Percentiles rank a stretch among this genome's conserved stretches.
phyloP scores from a whole-genome alignment of 2,797 vertebrate genomes.

The Danio aesculapii region DNA sequence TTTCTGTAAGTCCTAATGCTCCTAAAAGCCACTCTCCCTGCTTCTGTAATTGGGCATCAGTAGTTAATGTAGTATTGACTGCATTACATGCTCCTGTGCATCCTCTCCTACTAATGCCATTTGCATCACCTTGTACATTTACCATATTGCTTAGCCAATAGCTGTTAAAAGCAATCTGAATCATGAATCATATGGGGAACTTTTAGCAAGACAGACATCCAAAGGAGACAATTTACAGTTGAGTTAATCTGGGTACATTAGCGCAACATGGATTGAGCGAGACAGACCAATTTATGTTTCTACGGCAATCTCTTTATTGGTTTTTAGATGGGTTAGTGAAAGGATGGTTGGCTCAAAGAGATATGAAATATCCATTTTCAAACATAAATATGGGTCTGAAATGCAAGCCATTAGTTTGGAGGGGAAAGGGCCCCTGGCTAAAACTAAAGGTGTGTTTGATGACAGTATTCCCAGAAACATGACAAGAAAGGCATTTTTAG shows the following conservation, averaged over 20 bases:
- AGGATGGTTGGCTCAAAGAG: slow-evolving; percentile 84
- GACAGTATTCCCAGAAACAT: slow-evolving; percentile 66
- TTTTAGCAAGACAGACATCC: slow-evolving; percentile 98
- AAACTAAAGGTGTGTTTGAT: slow-evolving; percentile 59
- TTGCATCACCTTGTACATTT: slow-evolving; percentile 99
- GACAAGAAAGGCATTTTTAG: slow-evolving; percentile 73
- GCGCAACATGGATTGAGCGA: slow-evolving; percentile 93
- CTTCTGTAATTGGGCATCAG: slow-evolving; percentile 99
- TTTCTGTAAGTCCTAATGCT: slow-evolving; percentile 99
- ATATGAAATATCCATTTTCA: slow-evolving; percentile 87
- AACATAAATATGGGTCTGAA: slow-evolving; percentile 79
- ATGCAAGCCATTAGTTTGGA: slow-evolving; percentile 80
- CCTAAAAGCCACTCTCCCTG: slow-evolving; percentile 99
- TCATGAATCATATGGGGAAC: slow-evolving; percentile 99
- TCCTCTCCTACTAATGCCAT: slow-evolving; percentile 99
- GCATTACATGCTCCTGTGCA: slow-evolving; percentile 99
- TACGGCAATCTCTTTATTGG: slow-evolving; percentile 89
- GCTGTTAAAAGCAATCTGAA: slow-evolving; percentile 99
- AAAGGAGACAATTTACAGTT: slow-evolving; percentile 99
- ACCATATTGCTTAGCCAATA: slow-evolving; percentile 99
- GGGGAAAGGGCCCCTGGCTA: slow-evolving; percentile 58
- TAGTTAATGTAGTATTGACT: slow-evolving; percentile 99
- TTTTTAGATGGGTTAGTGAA: slow-evolving; percentile 92
- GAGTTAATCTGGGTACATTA: slow-evolving; percentile 99
- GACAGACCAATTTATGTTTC: slow-evolving; percentile 98